Evolutionary conservation across 2,888 invertebrate species (phyloP), one percentile per base, ranked within the genome.

Genomic region (Ochropleura plecta): DNA sequence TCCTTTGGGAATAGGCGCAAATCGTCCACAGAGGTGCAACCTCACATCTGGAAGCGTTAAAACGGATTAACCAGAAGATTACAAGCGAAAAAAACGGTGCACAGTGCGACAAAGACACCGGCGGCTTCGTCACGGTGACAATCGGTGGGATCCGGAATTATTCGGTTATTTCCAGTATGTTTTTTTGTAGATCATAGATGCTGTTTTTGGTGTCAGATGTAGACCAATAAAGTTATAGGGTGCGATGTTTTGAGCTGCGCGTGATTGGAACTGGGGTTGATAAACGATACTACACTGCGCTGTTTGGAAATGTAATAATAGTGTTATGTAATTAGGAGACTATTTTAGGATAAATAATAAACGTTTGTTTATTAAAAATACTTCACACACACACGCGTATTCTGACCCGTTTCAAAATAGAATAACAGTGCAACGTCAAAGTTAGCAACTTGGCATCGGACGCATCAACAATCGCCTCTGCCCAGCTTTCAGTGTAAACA

Each of bases 61-160:
- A 96, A 96, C 94, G 95, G 96, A 96, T 96, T 96, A 96, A 91
- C 92, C 84, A 88, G 90, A 92, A 95, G 96, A 96, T 96, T 96
- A 96, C 94, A 94, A 92, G 92, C 88, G 73, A 94, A 95, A 96
- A 95, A 92, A 88, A 88, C 83, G 40, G 74, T 86, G 83, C 87
- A 85, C 86, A 83, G 78, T 80, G 82, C 88, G 90, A 94, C 95
- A 96, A 96, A 96, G 95, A 95, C 94, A 94, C 96, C 95, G 96
- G 87, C 93, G 88, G 90, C 87, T 89, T 84, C 92, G 94, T 92
- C 93, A 94, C 92, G 94, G 96, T 96, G 96, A 96, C 96, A 95
- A 96, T 94, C 93, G 95, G 88, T 90, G 90, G 93, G 94, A 94
- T 91, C 89, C 92, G 90, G 90, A 92, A 94, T 96, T 93, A 95